Base-by-base conservation (phyloP, 2,888 invertebrate species). In the Ethmia dodecea region DNA sequence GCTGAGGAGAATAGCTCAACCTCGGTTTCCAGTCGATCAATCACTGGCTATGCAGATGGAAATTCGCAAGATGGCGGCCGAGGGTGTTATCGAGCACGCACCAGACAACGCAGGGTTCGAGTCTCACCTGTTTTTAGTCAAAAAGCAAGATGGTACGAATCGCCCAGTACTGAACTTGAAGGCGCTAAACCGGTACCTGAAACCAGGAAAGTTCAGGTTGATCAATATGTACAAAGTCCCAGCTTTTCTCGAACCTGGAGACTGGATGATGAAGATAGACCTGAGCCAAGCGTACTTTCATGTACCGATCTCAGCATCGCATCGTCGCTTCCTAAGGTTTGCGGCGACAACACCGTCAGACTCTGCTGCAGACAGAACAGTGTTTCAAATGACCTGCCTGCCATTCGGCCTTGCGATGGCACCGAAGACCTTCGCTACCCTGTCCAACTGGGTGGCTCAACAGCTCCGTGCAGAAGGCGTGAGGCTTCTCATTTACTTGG, bases 231-330 rank as follows among this genome's bases (percentile, higher is more conserved):
- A 8, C 10, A 16, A 29, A 9, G 33, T 37, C 2, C 6, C 13
- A 11, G 9, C 20, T 15, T 38, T 42, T 11, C 28, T 42, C 2
- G 24, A 42, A 22, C 9, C 13, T 1, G 5, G 22, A 2, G 38
- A 45, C 18, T 43, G 33, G 33, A 6, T 41, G 30, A 30, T 28
- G 6, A 46, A 46, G 12, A 32, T 39, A 13, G 38, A 46, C 13
- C 3, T 45, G 1, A 11, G 13, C 1, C 38, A 40, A 10, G 45
- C 42, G 2, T 43, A 40, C 28, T 35, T 40, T n/a, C 40, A 43
- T 10, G 5, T 43, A 10, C 24, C 34, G 11, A 28, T 40, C 11
- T 6, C 15, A 13, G 27, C 18, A 3, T 10, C 5, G 5, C 12
- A 28, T 6, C 5, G 14, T 14, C 3, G 16, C 1, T 22, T 33